These are phyloP conservation scores for Stenotaenia linearis DNA, from an alignment of 2,888 invertebrate genomes.

Conservation along the genomic window DNA sequence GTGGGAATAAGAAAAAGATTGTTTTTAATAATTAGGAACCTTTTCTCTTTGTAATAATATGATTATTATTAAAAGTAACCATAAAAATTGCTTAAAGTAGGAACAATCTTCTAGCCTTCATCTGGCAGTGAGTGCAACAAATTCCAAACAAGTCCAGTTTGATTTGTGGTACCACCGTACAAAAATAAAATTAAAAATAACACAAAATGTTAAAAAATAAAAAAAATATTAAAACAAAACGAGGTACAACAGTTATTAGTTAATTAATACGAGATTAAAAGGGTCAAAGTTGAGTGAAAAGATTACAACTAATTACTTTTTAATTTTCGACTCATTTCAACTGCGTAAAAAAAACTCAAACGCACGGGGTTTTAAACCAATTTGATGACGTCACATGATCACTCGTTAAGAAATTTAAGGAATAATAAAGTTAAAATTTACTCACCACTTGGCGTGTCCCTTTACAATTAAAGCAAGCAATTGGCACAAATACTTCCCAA, in stretches of 20 bases:
- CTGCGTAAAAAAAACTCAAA: neutral
- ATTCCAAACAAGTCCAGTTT: constrained; percentile 4
- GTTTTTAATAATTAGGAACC: neutral
- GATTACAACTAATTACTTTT: neutral
- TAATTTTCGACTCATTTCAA: neutral
- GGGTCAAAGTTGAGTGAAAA: neutral
- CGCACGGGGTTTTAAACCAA: neutral
- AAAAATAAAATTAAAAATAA: neutral
- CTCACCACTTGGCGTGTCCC: neutral
- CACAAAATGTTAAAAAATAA: neutral
- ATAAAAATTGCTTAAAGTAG: neutral
- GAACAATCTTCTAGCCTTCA: constrained; percentile 5
- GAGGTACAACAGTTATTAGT: neutral
- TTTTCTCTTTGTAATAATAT: neutral
- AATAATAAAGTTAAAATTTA: neutral
- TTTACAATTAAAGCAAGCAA: neutral
- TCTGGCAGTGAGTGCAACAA: constrained; percentile 9
- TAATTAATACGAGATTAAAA: neutral
- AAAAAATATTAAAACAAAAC: neutral
- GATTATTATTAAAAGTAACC: neutral
- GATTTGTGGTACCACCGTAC: constrained; percentile 4
- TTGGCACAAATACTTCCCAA: neutral
- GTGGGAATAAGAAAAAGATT: constrained; percentile 3
- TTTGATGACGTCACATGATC: neutral
- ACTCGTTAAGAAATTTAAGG: neutral